phyloP scores from a whole-genome alignment of 2,113 vertebrate genomes.

The Pitta sordida region DNA sequence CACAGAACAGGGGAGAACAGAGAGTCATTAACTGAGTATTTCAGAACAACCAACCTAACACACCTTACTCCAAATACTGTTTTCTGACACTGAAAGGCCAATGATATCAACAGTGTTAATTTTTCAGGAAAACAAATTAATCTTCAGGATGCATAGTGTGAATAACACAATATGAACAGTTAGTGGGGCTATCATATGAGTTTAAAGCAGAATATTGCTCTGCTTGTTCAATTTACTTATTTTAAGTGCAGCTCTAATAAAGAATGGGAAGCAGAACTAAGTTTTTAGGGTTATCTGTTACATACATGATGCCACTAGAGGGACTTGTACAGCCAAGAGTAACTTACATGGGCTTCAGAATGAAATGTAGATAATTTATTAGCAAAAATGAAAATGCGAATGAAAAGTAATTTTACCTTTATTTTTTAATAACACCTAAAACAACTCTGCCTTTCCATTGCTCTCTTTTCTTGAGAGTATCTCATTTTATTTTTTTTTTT shows the following conservation, averaged over 20 bases:
- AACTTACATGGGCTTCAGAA: slow-evolving; percentile 4
- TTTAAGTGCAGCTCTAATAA: background rate
- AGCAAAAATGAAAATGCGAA: background rate
- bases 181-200: background rate
- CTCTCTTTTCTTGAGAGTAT: background rate
- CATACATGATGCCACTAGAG: slow-evolving; percentile 74
- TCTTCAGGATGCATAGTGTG: background rate
- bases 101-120: background rate
- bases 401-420: background rate
- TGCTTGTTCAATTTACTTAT: background rate
- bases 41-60: background rate
- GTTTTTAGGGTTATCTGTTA: slow-evolving; percentile 13
- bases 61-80: background rate
- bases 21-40: background rate
- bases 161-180: background rate
- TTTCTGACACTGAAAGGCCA: background rate
- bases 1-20: background rate
- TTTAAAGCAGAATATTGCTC: background rate
- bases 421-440: background rate
- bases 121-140: background rate
- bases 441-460: background rate
- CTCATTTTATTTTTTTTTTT: background rate
- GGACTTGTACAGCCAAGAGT: slow-evolving; percentile 74
- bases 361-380: background rate
- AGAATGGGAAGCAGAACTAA: background rate